Evolutionary conservation across 2,888 invertebrate species (phyloP).

Genomic region (Hydrotaea cyrtoneurina): DNA sequence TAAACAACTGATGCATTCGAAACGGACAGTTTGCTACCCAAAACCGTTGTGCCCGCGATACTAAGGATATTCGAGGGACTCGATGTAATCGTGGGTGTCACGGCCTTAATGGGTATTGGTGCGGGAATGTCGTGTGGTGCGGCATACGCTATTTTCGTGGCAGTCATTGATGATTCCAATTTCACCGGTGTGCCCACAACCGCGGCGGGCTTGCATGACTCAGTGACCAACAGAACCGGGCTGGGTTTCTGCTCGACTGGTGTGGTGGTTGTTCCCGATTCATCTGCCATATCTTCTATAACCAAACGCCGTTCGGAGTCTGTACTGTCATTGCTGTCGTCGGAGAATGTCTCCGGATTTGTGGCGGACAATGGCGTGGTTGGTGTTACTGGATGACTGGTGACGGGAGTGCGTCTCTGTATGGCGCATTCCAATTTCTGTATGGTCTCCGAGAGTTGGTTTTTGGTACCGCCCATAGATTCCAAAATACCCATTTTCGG

Average conservation of each 20-base stretch:
- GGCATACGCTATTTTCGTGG: conserved; percentile 60
- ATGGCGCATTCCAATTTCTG: conserved; percentile 83
- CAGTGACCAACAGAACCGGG: conserved; percentile 63
- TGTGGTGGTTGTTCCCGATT: conserved; percentile 66
- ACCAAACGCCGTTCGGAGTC: conserved; percentile 85
- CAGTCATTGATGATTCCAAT: conserved; percentile 67
- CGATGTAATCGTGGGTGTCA: conserved; percentile 29
- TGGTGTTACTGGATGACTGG: conserved; percentile 70
- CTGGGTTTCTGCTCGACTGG: conserved; percentile 71
- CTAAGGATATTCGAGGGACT: conserved; percentile 40
- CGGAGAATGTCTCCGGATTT: conserved; percentile 79
- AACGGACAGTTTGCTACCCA: conserved; percentile 33
- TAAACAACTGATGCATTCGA: conserved; percentile 10
- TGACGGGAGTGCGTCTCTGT: conserved; percentile 77
- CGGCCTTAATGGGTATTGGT: conserved; percentile 72
- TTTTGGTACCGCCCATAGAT: conserved; percentile 81
- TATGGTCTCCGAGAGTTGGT: conserved; percentile 84
- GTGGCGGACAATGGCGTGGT: conserved; percentile 69
- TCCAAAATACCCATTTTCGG: conserved; percentile 78
- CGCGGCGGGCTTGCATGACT: conserved; percentile 56
- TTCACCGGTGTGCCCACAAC: conserved; percentile 67
- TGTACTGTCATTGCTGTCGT: conserved; percentile 84
- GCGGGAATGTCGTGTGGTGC: conserved; percentile 60
- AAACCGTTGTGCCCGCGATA: conserved; percentile 12
- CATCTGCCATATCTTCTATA: conserved; percentile 82